These are phyloP conservation scores for Yponomeuta cagnagella DNA, from an alignment of 2,888 invertebrate species.

Conservation along the genomic window DNA sequence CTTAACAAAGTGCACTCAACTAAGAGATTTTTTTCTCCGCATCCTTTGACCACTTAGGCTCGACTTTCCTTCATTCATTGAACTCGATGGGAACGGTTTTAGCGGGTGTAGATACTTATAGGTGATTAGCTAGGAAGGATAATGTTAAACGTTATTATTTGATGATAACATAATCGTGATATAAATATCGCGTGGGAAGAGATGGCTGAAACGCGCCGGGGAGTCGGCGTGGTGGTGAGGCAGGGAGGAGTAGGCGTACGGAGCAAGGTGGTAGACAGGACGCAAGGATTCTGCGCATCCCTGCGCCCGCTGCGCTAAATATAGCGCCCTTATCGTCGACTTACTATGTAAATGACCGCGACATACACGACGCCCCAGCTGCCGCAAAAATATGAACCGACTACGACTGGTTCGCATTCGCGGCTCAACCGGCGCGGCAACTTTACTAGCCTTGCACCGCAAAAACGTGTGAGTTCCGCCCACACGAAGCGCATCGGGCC, in stretches of 20 bases:
- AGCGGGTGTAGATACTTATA: not conserved
- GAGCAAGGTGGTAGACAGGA: conserved; percentile 10
- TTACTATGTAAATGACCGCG: conserved; percentile 74
- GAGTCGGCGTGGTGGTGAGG: not conserved
- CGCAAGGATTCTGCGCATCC: conserved; percentile 38
- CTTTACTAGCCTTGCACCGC: conserved; percentile 38
- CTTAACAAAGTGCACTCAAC: conserved; percentile 47
- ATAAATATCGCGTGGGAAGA: conserved; percentile 3
- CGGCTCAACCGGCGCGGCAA: conserved; percentile 46
- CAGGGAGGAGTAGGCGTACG: conserved; percentile 3
- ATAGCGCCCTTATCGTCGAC: conserved; percentile 70
- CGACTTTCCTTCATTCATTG: conserved; percentile 6
- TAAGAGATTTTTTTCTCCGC: conserved; percentile 3
- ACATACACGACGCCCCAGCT: conserved; percentile 64
- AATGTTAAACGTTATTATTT: not conserved
- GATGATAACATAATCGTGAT: not conserved
- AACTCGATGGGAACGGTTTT: not conserved
- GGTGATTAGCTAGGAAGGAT: not conserved
- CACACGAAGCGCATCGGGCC: conserved; percentile 7
- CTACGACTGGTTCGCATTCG: conserved; percentile 39
- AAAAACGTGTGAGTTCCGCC: conserved; percentile 44
- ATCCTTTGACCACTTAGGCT: not conserved
- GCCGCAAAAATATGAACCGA: conserved; percentile 61
- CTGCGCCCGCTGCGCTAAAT: conserved; percentile 53
- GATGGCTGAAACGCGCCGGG: not conserved